These are phyloP conservation scores for Stenopsyche tienmushanensis DNA, from an alignment of 1,140 invertebrate species.

Conservation along the genomic window DNA sequence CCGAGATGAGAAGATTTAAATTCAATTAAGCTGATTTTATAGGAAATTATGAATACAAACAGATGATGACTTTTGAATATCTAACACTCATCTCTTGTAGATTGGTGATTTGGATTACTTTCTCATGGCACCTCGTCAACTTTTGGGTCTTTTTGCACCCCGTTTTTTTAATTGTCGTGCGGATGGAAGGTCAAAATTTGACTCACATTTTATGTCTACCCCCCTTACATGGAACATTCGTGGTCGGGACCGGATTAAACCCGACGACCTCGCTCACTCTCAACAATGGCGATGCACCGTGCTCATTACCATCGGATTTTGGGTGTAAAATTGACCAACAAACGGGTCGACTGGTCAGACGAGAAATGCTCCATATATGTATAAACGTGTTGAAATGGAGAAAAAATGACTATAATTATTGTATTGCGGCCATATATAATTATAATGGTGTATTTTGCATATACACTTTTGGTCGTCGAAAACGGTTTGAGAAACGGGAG, in stretches of 20 bases:
- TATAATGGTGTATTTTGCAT: neutral
- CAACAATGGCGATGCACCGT: neutral
- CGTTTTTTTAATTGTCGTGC: too few relatives aligned
- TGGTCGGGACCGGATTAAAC: neutral
- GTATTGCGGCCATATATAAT: neutral
- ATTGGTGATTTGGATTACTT: too few relatives aligned
- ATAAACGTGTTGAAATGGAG: neutral
- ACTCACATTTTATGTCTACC: neutral
- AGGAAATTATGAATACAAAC: too few relatives aligned
- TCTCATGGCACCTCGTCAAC: too few relatives aligned
- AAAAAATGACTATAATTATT: neutral
- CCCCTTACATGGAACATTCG: neutral
- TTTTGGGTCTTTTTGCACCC: too few relatives aligned
- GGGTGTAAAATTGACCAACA: conserved; percentile 3
- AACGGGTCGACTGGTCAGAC: neutral
- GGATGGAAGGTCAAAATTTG: neutral
- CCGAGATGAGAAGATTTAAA: too few relatives aligned
- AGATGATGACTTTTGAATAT: too few relatives aligned
- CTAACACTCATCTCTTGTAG: too few relatives aligned
- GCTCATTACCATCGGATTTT: conserved; percentile 12
- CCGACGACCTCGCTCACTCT: neutral
- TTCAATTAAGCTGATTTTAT: too few relatives aligned
- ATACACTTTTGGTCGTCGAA: too few relatives aligned
- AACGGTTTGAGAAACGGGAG: too few relatives aligned
- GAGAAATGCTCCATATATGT: neutral